These are phyloP conservation scores for Vireo altiloquus DNA, from an alignment of 2,113 vertebrate species.

Conservation along the genomic window DNA sequence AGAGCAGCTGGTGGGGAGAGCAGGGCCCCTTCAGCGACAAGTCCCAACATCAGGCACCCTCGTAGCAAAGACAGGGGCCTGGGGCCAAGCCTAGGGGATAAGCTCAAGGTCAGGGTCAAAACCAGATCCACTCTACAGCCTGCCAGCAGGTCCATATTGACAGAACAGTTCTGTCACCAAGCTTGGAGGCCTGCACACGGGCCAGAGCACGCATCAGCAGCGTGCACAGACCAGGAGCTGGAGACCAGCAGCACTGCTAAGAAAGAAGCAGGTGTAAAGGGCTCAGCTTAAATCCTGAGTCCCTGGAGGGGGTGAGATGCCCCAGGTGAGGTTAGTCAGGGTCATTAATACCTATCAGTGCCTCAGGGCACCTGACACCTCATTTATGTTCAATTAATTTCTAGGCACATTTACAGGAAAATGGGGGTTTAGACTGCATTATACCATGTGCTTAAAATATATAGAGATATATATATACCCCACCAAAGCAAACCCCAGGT, in stretches of 20 bases:
- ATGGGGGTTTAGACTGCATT: not conserved
- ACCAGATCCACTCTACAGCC: not conserved
- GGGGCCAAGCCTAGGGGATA: not conserved
- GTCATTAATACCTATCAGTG: not conserved
- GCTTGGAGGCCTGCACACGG: accelerated
- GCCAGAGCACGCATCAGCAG: accelerated
- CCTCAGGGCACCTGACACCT: not conserved
- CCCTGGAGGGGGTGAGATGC: not conserved
- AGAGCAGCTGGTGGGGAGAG: not conserved
- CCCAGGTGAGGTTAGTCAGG: not conserved
- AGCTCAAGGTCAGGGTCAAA: not conserved
- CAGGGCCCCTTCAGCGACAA: not conserved
- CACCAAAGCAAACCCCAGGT: not conserved
- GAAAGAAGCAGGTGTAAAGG: accelerated
- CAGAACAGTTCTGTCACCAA: not conserved
- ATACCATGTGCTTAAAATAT: not conserved
- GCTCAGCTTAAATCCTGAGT: not conserved
- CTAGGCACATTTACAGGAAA: not conserved
- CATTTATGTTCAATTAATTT: not conserved
- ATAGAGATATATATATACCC: too few relatives aligned
- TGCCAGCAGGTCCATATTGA: accelerated
- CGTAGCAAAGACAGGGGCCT: accelerated
- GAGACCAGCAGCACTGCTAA: accelerated
- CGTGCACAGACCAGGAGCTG: accelerated
- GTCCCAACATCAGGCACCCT: accelerated